These are phyloP conservation scores for Myiozetetes cayanensis DNA, from an alignment of 2,113 vertebrate species.

Conservation along the genomic window DNA sequence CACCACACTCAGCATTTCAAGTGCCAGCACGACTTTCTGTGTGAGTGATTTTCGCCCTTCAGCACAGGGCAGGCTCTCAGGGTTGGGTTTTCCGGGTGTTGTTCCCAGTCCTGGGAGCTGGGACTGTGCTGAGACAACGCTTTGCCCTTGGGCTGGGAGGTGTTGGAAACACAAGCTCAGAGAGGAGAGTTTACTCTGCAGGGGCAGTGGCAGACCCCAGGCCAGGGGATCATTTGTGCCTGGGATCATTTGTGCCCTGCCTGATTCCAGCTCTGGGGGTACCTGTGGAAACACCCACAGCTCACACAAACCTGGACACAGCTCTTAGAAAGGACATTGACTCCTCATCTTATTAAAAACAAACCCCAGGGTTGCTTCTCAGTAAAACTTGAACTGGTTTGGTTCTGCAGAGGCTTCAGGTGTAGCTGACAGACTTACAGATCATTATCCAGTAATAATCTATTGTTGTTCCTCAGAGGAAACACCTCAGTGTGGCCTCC, in stretches of 20 bases:
- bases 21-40: neutral
- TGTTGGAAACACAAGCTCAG: neutral
- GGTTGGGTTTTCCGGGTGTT: neutral
- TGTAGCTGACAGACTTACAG: rapidly evolving
- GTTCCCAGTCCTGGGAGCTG: rapidly evolving
- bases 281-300: neutral
- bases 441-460: rapidly evolving
- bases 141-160: neutral
- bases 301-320: neutral
- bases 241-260: rapidly evolving
- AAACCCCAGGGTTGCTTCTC: neutral
- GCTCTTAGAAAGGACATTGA: neutral
- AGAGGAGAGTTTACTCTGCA: neutral
- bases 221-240: neutral
- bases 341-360: neutral
- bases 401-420: neutral
- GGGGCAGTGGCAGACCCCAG: rapidly evolving
- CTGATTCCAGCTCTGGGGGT: neutral
- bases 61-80: neutral
- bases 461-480: neutral
- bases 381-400: neutral
- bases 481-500: neutral
- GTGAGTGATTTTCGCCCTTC: too few species aligned
- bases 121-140: neutral
- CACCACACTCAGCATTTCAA: neutral